Evolutionary conservation across 2,888 invertebrate species (phyloP).

Genomic region (Limnephilus auricula): DNA sequence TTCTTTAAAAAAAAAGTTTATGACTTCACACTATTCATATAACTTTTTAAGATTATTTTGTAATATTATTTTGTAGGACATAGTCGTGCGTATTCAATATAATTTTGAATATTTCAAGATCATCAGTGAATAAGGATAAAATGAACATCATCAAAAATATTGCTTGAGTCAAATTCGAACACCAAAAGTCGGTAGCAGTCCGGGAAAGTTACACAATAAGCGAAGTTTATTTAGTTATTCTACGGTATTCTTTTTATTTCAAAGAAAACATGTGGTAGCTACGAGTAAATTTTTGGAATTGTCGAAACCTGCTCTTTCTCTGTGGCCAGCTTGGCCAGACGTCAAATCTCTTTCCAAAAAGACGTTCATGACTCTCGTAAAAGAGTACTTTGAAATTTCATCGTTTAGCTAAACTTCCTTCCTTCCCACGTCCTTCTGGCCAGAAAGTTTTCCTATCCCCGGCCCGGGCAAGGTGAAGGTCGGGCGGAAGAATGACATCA

Average conservation of each 20-base stretch:
- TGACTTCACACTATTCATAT: too few species aligned
- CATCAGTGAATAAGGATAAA: too few species aligned
- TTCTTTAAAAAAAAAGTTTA: too few species aligned
- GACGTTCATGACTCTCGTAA: conserved; percentile 14
- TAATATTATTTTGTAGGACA: too few species aligned
- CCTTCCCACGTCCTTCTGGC: background rate
- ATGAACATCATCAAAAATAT: too few species aligned
- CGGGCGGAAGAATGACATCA: background rate
- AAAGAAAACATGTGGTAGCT: background rate
- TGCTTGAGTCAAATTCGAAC: background rate
- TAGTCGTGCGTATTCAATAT: too few species aligned
- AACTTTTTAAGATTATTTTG: too few species aligned
- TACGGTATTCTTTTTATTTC: background rate
- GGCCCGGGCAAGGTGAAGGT: conserved; percentile 28
- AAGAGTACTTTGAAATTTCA: conserved; percentile 16
- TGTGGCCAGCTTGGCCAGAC: background rate
- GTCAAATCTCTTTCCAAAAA: conserved; percentile 15
- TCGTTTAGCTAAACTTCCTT: conserved; percentile 17
- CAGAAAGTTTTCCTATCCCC: conserved; percentile 21
- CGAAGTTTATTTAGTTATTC: background rate
- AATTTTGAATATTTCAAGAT: too few species aligned
- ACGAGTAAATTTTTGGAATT: background rate
- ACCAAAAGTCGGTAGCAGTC: background rate
- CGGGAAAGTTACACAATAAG: background rate
- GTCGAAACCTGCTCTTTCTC: background rate